A percentile compares a stretch with the other conserved stretches of the same genome.
These are phyloP conservation scores for Popillia japonica DNA, from an alignment of 1,140 invertebrate species.

Conservation along the genomic window DNA sequence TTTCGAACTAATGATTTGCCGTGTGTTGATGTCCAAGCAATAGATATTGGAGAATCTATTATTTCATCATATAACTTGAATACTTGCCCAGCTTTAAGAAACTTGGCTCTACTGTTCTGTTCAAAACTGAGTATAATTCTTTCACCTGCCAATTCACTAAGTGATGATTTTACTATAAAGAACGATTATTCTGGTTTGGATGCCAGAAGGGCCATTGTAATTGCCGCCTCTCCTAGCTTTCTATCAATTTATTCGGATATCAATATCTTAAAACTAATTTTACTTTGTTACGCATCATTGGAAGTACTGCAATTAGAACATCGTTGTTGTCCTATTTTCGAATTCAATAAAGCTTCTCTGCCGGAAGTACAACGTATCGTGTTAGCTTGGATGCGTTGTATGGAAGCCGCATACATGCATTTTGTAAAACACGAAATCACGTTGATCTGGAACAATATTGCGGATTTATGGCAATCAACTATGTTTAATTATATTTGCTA, in stretches of 20 bases:
- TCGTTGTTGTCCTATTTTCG: neutral
- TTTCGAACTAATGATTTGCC: conserved; percentile 34
- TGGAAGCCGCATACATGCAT: neutral
- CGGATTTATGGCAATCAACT: conserved; percentile 36
- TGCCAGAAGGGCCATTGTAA: neutral
- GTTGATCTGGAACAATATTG: neutral
- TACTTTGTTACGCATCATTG: conserved; percentile 7
- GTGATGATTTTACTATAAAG: neutral
- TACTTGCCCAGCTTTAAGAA: neutral
- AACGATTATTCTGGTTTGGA: conserved; percentile 2
- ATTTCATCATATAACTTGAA: neutral
- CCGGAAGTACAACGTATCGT: neutral
- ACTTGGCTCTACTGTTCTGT: neutral
- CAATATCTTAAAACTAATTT: conserved; percentile 17
- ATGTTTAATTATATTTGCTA: conserved; percentile 31
- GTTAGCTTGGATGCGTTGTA: neutral
- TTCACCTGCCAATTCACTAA: neutral
- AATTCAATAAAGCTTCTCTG: neutral
- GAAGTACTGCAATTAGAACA: conserved; percentile 22
- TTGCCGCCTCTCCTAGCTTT: neutral
- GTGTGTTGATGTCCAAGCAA: neutral
- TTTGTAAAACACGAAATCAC: neutral
- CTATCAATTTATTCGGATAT: neutral
- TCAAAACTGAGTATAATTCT: neutral
- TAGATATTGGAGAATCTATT: neutral